Evolutionary conservation across 2,113 vertebrate species (phyloP).

Genomic region (Dasyprocta punctata): DNA sequence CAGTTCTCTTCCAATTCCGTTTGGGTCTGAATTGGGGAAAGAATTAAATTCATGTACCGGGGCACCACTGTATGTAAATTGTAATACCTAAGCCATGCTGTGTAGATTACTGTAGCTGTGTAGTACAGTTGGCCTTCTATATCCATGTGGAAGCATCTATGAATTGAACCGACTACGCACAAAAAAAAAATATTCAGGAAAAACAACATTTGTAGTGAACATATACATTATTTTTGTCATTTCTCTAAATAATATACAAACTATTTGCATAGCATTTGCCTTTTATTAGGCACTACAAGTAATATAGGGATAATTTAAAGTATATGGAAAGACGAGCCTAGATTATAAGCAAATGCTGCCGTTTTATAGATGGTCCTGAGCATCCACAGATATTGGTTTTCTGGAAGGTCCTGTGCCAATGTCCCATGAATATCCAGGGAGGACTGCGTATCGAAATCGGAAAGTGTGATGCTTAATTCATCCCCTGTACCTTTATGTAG

Average conservation of each 20-base stretch:
- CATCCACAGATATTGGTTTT: neutral
- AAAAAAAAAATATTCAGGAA: neutral
- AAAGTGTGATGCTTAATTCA: neutral
- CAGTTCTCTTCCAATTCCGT: neutral
- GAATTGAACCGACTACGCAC: neutral
- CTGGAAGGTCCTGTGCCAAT: too few relatives aligned
- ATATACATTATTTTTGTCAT: neutral
- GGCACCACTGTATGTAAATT: neutral
- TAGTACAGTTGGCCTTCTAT: neutral
- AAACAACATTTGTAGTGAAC: neutral
- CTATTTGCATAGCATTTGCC: neutral
- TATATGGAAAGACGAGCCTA: neutral
- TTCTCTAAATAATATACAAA: neutral
- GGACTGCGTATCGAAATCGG: neutral
- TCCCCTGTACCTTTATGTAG: too few relatives aligned
- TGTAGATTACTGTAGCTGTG: too few relatives aligned
- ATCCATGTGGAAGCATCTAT: rapidly evolving
- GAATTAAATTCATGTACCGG: neutral
- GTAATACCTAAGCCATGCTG: neutral
- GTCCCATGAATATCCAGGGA: neutral
- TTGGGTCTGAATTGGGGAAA: neutral
- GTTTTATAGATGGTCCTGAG: neutral
- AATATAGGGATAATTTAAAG: neutral
- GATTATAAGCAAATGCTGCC: neutral
- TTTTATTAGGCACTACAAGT: neutral